Evolutionary conservation across 2,797 vertebrate species (phyloP), one percentile per base, ranked within the genome.

Genomic region (Mallotus villosus): DNA sequence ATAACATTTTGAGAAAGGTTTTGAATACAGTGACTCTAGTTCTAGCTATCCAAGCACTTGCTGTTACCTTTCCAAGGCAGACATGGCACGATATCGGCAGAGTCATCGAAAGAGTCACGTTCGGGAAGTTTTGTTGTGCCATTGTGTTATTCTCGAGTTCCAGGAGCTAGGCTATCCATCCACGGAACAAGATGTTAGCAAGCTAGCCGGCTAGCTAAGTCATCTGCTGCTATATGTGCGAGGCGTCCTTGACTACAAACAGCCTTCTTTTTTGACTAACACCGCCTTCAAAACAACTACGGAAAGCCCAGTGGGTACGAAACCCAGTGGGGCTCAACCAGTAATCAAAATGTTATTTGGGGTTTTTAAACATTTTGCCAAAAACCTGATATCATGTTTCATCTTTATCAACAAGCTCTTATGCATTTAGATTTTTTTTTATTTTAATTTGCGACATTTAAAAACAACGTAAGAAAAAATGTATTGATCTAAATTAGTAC

Each of bases 41-140:
- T 17, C 5, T 17, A n/a, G 51, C 17, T 55, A 2, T 55, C 51
- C 5, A n/a, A n/a, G 16, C 16, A 3, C 51, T n/a, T n/a, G 3
- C 51, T 55, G 51, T 94, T 96, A 98, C 97, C 96, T 98, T 98
- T 82, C 96, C 97, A 80, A 99, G 92, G 87, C 97, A 99, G 90
- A 98, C 97, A 87, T 98, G 97, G 75, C 97, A 99, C 49, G 96
- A 97, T 88, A 99, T 98, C 68, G 97, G 97, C 74, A 99, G 88
- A 72, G 97, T 98, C 63, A 99, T 89, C 6, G 94, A 95, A 67
- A 98, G 87, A 0, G 95, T 98, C 27, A 98, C 96, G 66, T 92
- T 92, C 81, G 96, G 96, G 37, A 94, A 93, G 70, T 86, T 93
- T 58, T 95, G 93, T 59, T 95, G 93, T 78, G 95, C 93, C 97